Base-by-base conservation (phyloP, 2,888 invertebrate genomes). In the Drosophila tanythrix region DNA sequence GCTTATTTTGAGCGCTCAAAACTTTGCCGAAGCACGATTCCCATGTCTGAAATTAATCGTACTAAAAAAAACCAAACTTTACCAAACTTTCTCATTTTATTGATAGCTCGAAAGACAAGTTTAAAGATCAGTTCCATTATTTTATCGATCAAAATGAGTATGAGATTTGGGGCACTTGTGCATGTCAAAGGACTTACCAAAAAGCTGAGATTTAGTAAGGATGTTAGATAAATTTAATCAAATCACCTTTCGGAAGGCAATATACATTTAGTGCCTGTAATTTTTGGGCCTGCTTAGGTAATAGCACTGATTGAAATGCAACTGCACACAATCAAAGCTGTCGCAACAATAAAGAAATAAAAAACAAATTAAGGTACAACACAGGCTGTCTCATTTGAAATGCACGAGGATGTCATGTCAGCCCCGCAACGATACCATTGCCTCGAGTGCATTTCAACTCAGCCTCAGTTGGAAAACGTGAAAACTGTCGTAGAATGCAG, bases 391-490 rank as follows among this genome's bases (percentile, higher is more conserved):
- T 43, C 51, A 64, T 79, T 76, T 61, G 21, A 58, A 52, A 65
- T 79, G 55, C 80, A 65, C 36, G 25, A n/a, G 46, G 43, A 55
- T 64, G 76, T 50, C 56, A 52, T 64, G 76, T 75, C 76, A 67
- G 57, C 18, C 62, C 51, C 46, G 40, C 62, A 79, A 65, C 48
- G 52, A 33, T 43, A 18, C 50, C 79, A 68, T 57, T 46, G 70
- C 63, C 51, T 57, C 38, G 31, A 61, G 79, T 63, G 62, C 79
- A 62, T 52, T 27, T 10, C 35, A 15, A 21, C 43, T 43, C 21
- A 31, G 51, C 38, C 46, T 29, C 25, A 58, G 35, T 40, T 59
- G 58, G n/a, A 33, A 18, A 48, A 75, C 66, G 70, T 70, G 61
- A 46, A 59, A 61, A 70, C 66, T 79, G 67, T 76, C 72, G 58